phyloP scores from a whole-genome alignment of 2,113 vertebrate genomes.

The Centropus bengalensis region DNA sequence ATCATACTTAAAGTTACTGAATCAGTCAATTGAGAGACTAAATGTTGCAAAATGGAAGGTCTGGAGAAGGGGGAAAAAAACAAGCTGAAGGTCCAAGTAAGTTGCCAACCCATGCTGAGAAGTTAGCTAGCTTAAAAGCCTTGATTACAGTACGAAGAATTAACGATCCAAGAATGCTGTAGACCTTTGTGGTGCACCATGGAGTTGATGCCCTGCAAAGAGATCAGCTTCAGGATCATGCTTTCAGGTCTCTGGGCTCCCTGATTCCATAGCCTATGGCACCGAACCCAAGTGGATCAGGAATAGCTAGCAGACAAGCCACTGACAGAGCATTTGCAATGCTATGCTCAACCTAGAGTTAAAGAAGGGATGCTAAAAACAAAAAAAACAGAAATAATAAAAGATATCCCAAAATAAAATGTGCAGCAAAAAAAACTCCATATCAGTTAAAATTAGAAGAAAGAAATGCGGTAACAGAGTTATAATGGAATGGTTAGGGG shows the following conservation, averaged over 20 bases:
- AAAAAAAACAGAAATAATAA: background rate
- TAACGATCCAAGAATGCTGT: background rate
- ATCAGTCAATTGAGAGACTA: background rate
- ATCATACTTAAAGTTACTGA: background rate
- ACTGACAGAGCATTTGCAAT: background rate
- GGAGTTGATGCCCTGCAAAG: background rate
- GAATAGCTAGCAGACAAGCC: background rate
- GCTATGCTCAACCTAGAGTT: background rate
- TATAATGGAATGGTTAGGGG: background rate
- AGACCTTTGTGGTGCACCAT: background rate
- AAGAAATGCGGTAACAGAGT: background rate
- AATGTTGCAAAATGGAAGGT: background rate
- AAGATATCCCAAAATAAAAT: background rate
- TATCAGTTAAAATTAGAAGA: background rate
- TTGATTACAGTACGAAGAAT: background rate
- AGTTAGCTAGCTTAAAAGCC: background rate
- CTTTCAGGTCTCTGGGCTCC: background rate
- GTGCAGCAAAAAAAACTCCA: background rate
- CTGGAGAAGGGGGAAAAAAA: background rate
- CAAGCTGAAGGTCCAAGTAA: background rate
- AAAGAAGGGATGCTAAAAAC: background rate
- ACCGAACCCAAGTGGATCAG: background rate
- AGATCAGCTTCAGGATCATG: background rate
- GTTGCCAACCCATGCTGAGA: background rate
- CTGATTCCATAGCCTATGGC: fast-evolving